Base-by-base conservation (phyloP, 2,888 invertebrate genomes). In the Glaucopsyche alexis region DNA sequence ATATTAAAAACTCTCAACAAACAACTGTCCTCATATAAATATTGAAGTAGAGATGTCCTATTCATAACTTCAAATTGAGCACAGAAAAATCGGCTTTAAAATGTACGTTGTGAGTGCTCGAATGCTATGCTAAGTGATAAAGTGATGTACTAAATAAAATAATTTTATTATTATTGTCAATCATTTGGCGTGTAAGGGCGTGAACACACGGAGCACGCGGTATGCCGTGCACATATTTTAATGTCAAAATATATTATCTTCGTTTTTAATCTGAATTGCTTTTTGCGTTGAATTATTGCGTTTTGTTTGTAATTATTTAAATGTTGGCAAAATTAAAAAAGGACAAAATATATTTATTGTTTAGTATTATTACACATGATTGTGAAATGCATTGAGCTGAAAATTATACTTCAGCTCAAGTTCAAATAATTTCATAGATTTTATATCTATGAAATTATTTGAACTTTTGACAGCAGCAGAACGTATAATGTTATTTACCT, bases 191-290 rank as follows among this genome's bases (percentile, higher is more conserved):
- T 69, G 49, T 69, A 69, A 69, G 29, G 69, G 69, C 49, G 69
- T 14, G 69, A 11, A 29, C 47, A 69, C 47, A 69, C 66, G 40
- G n/a, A 6, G 49, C 69, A 49, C 42, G 29, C 47, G 69, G 7
- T 47, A 69, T 69, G 69, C 47, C 69, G 69, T 69, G 69, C 47
- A 29, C 47, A 69, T 69, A 69, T 69, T 69, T 67, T 69, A 19
- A 69, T 69, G 69, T 45, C 49, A 69, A 69, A 69, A 69, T 69
- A 67, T 67, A 19, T 29, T 3, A 29, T 45, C 67, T 47, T 49
- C 29, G 49, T 67, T 67, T 67, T 67, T 67, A 67, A 67, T 67
- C 67, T 67, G 67, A 67, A 67, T 67, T 45, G 19, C 67, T 9
- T 67, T 67, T 67, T 42, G 42, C 42, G 42, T 4, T 67, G 67